Evolutionary conservation across 2,888 invertebrate species (phyloP), one percentile per base, ranked within the genome.

Genomic region (Micoletzkya japonica): DNA sequence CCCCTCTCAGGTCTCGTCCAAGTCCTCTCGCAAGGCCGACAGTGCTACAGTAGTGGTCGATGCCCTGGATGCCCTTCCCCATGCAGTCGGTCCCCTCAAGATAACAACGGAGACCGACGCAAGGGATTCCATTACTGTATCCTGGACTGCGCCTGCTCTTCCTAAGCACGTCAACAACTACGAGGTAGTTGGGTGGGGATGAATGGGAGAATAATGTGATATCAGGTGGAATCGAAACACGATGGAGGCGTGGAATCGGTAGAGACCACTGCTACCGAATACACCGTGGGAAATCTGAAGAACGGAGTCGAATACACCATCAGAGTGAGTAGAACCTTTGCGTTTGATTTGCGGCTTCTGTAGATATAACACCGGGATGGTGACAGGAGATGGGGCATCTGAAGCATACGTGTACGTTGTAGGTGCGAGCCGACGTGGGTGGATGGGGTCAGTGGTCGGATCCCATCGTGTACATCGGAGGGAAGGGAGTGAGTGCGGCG

Each of bases 381-480:
- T 10, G 58, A 58, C 7, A 28, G 36, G 24, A 28, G 34, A 4
- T 60, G 6, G 10, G 34, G 37, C 4, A 60, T 36, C 7, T 4
- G 4, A 7, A 36, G 34, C 10, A 26, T 57, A 26, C 30, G n/a
- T 36, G 34, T 24, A 26, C 26, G 20, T 44, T 58, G 28, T 4
- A 70, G 70, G 58, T 77, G 1, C 72, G 77, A 49, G 73, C 74
- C 2, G 66, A 73, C 28, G 70, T 74, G 36, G 74, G 76, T 67
- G 72, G 75, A 20, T 61, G 71, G 61, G 70, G 73, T 7, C 61
- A 71, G 28, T 79, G 77, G 77, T 77, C 76, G 54, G 56, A 57
- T 14, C 71, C 75, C 4, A 71, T 78, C 44, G 67, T 54, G 37
- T 79, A 78, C 57, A 73, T 30, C 6, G 26, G 17, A 2, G 26